Evolutionary conservation across 2,888 invertebrate genomes (phyloP).

Genomic region (Andrena minutula): DNA sequence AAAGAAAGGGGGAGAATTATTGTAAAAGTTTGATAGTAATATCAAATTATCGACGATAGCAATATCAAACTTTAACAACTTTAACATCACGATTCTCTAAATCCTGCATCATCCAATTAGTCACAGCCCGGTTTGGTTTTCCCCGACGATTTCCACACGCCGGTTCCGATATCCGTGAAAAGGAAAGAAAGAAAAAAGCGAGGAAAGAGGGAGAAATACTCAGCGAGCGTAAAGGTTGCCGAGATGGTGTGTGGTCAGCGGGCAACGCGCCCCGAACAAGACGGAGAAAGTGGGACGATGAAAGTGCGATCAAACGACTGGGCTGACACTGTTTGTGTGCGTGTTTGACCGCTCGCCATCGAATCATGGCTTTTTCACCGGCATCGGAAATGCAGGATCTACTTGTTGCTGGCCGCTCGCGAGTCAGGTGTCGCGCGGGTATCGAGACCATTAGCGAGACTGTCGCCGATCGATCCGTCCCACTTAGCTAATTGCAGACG

Average conservation of each 20-base stretch:
- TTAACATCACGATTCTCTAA: neutral
- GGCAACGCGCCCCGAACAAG: constrained; percentile 59
- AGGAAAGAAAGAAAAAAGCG: neutral
- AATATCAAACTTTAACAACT: too few species aligned
- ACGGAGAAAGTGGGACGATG: constrained; percentile 84
- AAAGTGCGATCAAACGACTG: constrained; percentile 82
- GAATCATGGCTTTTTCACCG: constrained; percentile 56
- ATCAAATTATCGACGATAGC: too few species aligned
- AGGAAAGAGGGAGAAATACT: neutral
- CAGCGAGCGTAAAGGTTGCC: constrained; percentile 26
- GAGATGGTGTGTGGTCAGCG: constrained; percentile 49
- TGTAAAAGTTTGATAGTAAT: too few species aligned
- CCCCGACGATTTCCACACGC: neutral
- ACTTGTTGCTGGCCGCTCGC: constrained; percentile 23
- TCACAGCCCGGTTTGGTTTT: neutral
- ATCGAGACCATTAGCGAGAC: constrained; percentile 29
- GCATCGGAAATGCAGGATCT: constrained; percentile 51
- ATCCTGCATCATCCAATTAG: neutral
- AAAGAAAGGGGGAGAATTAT: too few species aligned
- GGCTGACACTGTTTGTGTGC: constrained; percentile 61
- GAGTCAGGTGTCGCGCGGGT: constrained; percentile 33
- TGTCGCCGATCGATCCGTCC: constrained; percentile 23
- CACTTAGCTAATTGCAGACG: constrained; percentile 35
- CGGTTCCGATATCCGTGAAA: neutral
- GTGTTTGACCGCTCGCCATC: constrained; percentile 23